These are phyloP conservation scores for Tenthredo livida DNA, from an alignment of 2,888 invertebrate genomes.

Conservation along the genomic window DNA sequence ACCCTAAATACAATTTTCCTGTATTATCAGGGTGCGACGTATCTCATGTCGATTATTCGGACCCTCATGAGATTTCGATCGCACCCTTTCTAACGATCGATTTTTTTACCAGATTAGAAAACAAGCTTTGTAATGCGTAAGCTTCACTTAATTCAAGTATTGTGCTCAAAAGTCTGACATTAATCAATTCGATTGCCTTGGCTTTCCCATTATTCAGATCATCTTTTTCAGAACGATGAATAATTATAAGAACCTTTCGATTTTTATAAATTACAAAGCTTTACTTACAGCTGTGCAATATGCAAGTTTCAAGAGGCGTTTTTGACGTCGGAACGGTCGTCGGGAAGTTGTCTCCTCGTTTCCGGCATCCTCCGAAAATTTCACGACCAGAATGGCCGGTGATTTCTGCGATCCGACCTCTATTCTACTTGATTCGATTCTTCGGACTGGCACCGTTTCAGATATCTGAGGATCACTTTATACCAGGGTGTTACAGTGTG, in stretches of 20 bases:
- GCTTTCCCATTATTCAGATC: no score
- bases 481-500: slow-evolving; percentile 62
- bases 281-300: neutral
- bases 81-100: neutral
- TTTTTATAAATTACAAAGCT: neutral
- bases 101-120: neutral
- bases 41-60: neutral
- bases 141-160: neutral
- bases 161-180: neutral
- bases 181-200: no score
- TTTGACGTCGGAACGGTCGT: slow-evolving; percentile 46
- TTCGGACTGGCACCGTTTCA: slow-evolving; percentile 74
- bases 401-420: slow-evolving; percentile 69
- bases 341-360: slow-evolving; percentile 41
- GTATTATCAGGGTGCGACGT: neutral
- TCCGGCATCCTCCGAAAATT: slow-evolving; percentile 27
- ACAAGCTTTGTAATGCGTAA: neutral
- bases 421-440: slow-evolving; percentile 65
- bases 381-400: slow-evolving; percentile 68
- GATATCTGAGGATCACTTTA: slow-evolving; percentile 64
- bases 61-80: neutral
- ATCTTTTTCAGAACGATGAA: neutral
- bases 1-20: neutral
- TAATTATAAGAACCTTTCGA: neutral
- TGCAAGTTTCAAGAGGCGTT: slow-evolving; percentile 19